Evolutionary conservation across 2,888 invertebrate genomes (phyloP).

Genomic region (Brenthis ino): DNA sequence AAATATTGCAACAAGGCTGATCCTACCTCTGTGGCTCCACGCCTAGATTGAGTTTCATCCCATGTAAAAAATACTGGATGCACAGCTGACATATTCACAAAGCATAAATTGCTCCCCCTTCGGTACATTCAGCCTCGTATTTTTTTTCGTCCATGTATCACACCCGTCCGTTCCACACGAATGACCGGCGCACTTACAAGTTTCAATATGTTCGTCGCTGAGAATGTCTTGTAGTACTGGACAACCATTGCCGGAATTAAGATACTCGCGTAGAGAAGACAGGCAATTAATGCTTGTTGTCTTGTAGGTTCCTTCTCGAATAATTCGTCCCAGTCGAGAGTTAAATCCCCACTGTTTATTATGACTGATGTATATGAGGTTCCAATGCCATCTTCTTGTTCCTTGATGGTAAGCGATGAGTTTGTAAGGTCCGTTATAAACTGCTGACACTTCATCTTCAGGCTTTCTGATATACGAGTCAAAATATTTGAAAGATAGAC

Average conservation of each 20-base stretch:
- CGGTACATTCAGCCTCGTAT: too few species aligned
- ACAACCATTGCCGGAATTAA: constrained; percentile 29
- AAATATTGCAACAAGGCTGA: too few species aligned
- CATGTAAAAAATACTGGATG: too few species aligned
- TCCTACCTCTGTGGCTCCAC: too few species aligned
- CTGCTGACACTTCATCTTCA: too few species aligned
- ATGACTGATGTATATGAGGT: neutral
- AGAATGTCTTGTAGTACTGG: constrained; percentile 14
- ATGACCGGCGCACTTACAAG: constrained; percentile 27
- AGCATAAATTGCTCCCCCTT: too few species aligned
- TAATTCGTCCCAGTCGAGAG: constrained; percentile 12
- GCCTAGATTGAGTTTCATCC: too few species aligned
- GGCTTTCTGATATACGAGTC: too few species aligned
- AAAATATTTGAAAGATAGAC: too few species aligned
- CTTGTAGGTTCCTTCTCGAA: constrained; percentile 18
- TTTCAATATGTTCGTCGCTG: constrained; percentile 26
- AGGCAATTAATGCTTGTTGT: constrained; percentile 34
- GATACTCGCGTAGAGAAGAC: constrained; percentile 43
- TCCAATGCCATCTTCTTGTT: neutral
- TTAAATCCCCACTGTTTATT: neutral
- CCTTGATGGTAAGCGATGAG: too few species aligned
- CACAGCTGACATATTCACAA: too few species aligned
- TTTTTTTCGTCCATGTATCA: neutral
- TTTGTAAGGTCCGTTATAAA: too few species aligned
- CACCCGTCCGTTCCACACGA: constrained; percentile 25